A percentile compares a stretch with the other conserved stretches of the same genome.
phyloP scores from a whole-genome alignment of 2,888 invertebrate genomes.

The Drosophila dives region DNA sequence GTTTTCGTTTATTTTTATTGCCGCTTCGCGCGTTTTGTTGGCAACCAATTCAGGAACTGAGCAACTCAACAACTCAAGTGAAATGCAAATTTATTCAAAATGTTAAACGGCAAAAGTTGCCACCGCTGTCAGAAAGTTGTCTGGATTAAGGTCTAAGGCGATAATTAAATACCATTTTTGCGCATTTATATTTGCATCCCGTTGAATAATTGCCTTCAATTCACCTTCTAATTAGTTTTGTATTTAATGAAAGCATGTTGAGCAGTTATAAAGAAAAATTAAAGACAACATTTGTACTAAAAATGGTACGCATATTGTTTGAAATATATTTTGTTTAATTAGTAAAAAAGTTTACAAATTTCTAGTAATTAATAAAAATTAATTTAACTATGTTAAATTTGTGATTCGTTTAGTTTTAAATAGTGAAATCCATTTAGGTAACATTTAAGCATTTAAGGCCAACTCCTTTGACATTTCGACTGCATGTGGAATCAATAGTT shows the following conservation, averaged over 20 bases:
- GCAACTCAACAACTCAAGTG: conserved; percentile 60
- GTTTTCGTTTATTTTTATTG: conserved; percentile 54
- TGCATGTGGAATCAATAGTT: conserved; percentile 34
- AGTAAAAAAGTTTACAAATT: neutral
- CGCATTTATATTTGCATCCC: conserved; percentile 76
- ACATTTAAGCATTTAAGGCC: neutral
- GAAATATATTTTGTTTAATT: neutral
- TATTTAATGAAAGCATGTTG: conserved; percentile 13
- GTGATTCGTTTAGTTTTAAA: neutral
- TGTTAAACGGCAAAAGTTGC: conserved; percentile 58
- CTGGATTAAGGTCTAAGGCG: conserved; percentile 57
- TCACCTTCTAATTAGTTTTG: conserved; percentile 45
- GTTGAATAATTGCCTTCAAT: conserved; percentile 74
- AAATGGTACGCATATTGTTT: neutral
- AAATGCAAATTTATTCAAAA: conserved; percentile 82
- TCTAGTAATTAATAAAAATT: neutral
- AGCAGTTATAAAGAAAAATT: conserved; percentile 12
- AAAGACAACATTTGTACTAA: neutral
- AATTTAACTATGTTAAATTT: neutral
- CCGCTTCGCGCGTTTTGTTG: conserved; percentile 28
- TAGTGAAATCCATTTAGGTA: neutral
- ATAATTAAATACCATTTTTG: conserved; percentile 79
- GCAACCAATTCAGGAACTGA: conserved; percentile 16
- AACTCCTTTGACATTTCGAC: conserved; percentile 7
- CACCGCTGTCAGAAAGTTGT: conserved; percentile 53